Evolutionary conservation across 2,888 invertebrate genomes (phyloP).

Genomic region (Amphiduros pacificus): DNA sequence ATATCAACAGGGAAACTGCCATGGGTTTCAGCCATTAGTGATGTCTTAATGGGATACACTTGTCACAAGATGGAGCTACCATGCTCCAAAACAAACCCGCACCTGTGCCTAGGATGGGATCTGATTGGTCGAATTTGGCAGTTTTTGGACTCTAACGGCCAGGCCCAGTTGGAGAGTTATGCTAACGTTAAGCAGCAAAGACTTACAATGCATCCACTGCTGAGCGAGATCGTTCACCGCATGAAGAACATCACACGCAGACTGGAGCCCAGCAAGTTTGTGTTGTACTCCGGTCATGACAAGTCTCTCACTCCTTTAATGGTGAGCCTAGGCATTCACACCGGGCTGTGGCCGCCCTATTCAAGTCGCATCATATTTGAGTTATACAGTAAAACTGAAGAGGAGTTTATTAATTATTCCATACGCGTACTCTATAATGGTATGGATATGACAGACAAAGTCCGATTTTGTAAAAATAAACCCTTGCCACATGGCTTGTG

Average conservation of each 20-base stretch:
- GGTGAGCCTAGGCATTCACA: conserved; percentile 74
- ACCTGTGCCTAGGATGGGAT: conserved; percentile 2
- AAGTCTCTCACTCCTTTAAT: conserved; percentile 83
- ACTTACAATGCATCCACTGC: conserved; percentile 73
- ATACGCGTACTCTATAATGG: conserved; percentile 85
- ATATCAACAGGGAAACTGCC: conserved; percentile 1
- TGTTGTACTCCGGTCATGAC: conserved; percentile 88
- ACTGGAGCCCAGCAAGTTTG: conserved; percentile 67
- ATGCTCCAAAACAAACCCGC: neutral
- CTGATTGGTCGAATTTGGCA: conserved; percentile 11
- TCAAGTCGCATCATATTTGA: conserved; percentile 87
- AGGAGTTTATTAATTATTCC: conserved; percentile 62
- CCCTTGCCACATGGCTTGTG: conserved; percentile 64
- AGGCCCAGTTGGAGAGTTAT: conserved; percentile 2
- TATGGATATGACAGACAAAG: conserved; percentile 78
- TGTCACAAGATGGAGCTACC: conserved; percentile 12
- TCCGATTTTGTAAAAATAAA: conserved; percentile 73
- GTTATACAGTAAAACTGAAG: conserved; percentile 59
- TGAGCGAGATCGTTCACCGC: conserved; percentile 71
- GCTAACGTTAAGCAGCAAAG: conserved; percentile 7
- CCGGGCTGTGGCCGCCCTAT: conserved; percentile 72
- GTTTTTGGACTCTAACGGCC: conserved; percentile 9
- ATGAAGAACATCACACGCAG: conserved; percentile 27
- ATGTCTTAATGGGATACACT: conserved; percentile 5
- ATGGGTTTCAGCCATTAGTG: conserved; percentile 7